Evolutionary conservation across 2,888 invertebrate genomes (phyloP), one percentile per base, ranked within the genome.

Genomic region (Tetragnatha montana): DNA sequence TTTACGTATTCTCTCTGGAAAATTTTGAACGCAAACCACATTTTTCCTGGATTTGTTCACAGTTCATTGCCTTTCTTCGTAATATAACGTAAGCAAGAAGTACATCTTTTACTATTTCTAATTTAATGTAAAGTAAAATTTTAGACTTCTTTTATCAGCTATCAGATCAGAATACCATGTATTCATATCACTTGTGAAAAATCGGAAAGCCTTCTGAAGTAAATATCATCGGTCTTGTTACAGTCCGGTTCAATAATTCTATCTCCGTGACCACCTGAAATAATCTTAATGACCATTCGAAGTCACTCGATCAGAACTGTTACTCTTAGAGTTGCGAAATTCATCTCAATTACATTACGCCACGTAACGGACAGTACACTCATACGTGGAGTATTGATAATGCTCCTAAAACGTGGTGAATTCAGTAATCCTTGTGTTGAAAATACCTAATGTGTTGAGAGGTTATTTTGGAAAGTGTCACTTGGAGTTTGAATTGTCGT

Each of bases 301-400:
- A 47, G 19, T 49, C 85, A 85, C 21, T 85, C 85, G 70, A 0
- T 78, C 78, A 85, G 78, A 85, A 85, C 76, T 78, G 69, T 70
- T 50, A 69, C 70, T n/a, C 35, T 22, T 8, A 22, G 22, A 17
- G 22, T 85, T 85, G 70, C 22, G 7, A 50, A 70, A 68, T 49
- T 8, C 22, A 51, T 22, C 74, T 19, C 73, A 82, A 82, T 82
- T 82, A 82, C 35, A 73, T 82, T 21, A 22, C 21, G 22, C 21
- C 51, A 21, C 60, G 21, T 14, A 21, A 12, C 7, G 22, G 21
- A n/a, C 71, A 71, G 74, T 14, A 82, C n/a, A 49, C 21, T 35
- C 60, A 74, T 19, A 73, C 21, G 6, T 22, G 22, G 47, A n/a
- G 49, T 49, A 50, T 50, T 35, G 49, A 49, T 81, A 35, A 49